Base-by-base conservation (phyloP, 2,888 invertebrate genomes). In the Aleiodes alternator region DNA sequence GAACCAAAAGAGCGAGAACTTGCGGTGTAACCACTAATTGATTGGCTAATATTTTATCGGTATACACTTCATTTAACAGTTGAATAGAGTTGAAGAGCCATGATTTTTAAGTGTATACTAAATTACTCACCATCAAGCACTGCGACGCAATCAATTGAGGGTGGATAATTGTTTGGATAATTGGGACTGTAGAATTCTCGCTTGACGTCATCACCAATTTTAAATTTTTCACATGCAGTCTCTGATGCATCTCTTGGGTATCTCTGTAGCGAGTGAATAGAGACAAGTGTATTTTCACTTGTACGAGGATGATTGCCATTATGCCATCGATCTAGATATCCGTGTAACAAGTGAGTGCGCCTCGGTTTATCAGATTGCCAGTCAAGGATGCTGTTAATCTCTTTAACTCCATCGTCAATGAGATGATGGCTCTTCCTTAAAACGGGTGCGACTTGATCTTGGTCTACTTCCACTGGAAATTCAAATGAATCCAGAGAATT, bases 141-240 rank as follows among this genome's bases (percentile, higher is more conserved):
- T 76, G 92, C 91, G 75, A 93, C 91, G 87, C 95, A 95, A 83
- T 94, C 92, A 43, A 93, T 92, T 81, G 92, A 91, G 83, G 93
- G 93, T 8, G 94, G 93, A 89, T 95, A 95, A 75, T 91, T 88
- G 70, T 90, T 91, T 9, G 94, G 94, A 89, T 92, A 94, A 80
- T 93, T 92, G 0, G 95, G 95, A 81, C 94, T 94, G 86, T 92
- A 93, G 85, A 95, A 93, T 84, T 93, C 93, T 81, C 90, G 90
- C 82, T 91, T 91, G n/a, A 87, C 89, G 8, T 90, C 88, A 82
- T 93, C 92, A 16, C 92, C 93, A 73, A 91, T 88, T 16, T 87
- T 87, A 86, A 94, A 94, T 78, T 92, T 91, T 75, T 90, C 90
- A 86, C 94, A 94, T 72, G 85, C 82, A 56, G 68, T 75, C 68